Conservation (phyloP, 2,797 vertebrate species). For the Tapera naevia region DNA sequence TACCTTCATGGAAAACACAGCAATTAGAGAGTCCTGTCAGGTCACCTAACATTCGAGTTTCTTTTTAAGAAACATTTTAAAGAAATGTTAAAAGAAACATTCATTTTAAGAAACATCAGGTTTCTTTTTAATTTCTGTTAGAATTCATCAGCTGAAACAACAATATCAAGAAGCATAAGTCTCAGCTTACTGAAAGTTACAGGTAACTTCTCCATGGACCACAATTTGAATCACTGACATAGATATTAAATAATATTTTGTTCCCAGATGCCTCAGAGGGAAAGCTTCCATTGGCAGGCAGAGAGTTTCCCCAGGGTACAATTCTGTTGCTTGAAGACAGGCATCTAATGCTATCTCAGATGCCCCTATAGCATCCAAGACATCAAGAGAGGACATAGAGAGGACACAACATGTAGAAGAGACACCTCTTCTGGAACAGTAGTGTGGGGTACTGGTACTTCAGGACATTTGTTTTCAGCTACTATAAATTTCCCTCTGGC, state of each 20-base stretch:
- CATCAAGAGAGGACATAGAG: neutral
- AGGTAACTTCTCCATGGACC: neutral
- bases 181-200: neutral
- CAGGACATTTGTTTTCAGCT: neutral
- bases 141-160: neutral
- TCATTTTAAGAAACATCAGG: neutral
- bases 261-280: neutral
- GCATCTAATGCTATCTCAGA: neutral
- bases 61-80: neutral
- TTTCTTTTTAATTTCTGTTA: neutral
- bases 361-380: neutral
- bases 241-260: neutral
- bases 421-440: neutral
- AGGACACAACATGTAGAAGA: neutral
- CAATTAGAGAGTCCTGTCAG: neutral
- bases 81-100: neutral
- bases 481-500: neutral
- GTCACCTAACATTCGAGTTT: neutral
- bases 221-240: neutral
- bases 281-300: neutral
- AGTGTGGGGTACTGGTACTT: neutral
- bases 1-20: neutral
- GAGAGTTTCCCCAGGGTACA: neutral
- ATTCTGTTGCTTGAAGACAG: neutral
- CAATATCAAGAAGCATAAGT: accelerated